A percentile compares a stretch with the other conserved stretches of the same genome.
Conservation (phyloP, 2,797 vertebrate species). For the Crocidura indochinensis region DNA sequence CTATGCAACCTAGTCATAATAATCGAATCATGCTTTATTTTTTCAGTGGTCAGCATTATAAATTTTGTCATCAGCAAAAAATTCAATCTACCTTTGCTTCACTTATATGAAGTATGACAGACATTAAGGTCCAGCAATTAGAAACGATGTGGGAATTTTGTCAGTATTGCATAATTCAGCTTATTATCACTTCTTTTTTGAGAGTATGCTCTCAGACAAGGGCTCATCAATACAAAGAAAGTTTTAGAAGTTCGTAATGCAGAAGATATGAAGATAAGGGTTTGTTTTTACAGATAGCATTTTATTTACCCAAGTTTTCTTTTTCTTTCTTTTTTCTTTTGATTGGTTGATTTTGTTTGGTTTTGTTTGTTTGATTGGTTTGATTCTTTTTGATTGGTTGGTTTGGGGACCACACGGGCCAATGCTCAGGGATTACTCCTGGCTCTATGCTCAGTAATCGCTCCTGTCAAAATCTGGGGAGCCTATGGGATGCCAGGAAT, state of each 20-base stretch:
- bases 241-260: neutral
- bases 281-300: constrained; percentile 2
- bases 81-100: constrained; percentile 29
- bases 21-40: constrained; percentile 18
- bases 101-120: constrained; percentile 33
- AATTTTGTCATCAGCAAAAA: constrained; percentile 51
- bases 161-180: neutral
- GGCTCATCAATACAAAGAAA: neutral
- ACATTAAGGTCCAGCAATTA: constrained; percentile 46
- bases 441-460: too few relatives aligned
- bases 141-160: constrained; percentile 62
- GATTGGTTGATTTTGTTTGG: too few relatives aligned
- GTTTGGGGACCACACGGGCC: too few relatives aligned
- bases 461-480: too few relatives aligned
- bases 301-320: constrained; percentile 36
- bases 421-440: too few relatives aligned
- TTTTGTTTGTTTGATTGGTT: too few relatives aligned
- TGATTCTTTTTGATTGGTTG: too few relatives aligned
- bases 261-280: neutral
- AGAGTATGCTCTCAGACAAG: neutral
- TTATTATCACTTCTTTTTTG: neutral
- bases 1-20: neutral
- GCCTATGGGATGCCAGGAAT: too few relatives aligned
- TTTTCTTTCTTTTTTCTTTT: too few relatives aligned
- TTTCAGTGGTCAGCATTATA: neutral